These are phyloP conservation scores for Subanguina moxae DNA, from an alignment of 1,140 invertebrate species.

Conservation along the genomic window DNA sequence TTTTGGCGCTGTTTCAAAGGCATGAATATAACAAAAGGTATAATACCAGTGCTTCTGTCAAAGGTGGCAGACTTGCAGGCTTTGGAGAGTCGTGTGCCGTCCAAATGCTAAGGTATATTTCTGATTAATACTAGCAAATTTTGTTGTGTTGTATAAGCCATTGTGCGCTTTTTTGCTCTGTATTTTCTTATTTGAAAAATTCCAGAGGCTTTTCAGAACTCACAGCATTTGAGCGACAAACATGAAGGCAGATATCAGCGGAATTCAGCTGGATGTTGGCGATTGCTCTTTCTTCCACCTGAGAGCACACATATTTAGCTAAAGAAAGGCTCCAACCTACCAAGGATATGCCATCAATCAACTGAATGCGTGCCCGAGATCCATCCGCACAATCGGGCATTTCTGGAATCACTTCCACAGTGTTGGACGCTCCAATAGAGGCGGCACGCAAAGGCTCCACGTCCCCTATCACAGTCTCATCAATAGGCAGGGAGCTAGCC, in stretches of 20 bases:
- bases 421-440: conserved; percentile 9
- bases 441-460: conserved; percentile 1
- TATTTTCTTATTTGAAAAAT: conserved; percentile 1
- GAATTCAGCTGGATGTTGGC: conserved; percentile 34
- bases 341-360: conserved; percentile 42
- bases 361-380: conserved; percentile 23
- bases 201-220: conserved; percentile 18
- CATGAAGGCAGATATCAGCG: conserved; percentile 38
- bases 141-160: too few relatives aligned
- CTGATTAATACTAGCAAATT: too few relatives aligned
- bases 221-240: conserved; percentile 37
- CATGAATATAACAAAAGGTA: too few relatives aligned
- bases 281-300: conserved; percentile 16
- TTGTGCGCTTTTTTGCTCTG: too few relatives aligned
- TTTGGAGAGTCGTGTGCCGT: conserved; percentile 28
- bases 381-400: conserved; percentile 36
- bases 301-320: too few relatives aligned
- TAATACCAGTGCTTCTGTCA: conserved; percentile 19
- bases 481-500: background rate
- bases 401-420: conserved; percentile 14
- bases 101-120: conserved; percentile 30
- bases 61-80: conserved; percentile 33
- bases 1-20: too few relatives aligned
- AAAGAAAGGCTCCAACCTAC: background rate
- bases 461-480: background rate